Conservation (phyloP, 2,113 vertebrate genomes). For the Otis tarda region DNA sequence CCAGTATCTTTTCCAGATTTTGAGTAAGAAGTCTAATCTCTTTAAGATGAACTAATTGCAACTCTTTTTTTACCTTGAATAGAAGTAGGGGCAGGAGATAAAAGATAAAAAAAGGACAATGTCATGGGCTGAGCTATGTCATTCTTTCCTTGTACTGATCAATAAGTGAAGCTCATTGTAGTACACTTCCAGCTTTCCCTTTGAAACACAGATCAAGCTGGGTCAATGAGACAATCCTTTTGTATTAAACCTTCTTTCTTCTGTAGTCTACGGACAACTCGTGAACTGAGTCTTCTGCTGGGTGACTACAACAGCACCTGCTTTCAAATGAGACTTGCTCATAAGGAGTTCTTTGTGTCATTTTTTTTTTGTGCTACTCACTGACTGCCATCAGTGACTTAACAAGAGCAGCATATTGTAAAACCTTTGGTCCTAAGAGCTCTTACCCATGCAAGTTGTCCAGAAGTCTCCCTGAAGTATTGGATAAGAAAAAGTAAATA, state of each 20-base stretch:
- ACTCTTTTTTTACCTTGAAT: neutral
- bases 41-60: constrained; percentile 61
- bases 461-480: constrained; percentile 19
- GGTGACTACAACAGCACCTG: neutral
- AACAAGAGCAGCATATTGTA: neutral
- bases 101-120: constrained; percentile 40
- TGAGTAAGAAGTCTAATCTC: constrained; percentile 46
- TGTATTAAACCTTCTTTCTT: constrained; percentile 37
- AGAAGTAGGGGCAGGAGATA: constrained; percentile 9
- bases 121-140: constrained; percentile 61
- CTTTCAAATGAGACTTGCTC: constrained; percentile 40
- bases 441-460: constrained; percentile 1
- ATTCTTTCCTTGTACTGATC: constrained; percentile 60
- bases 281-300: neutral
- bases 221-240: constrained; percentile 54
- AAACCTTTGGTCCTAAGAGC: constrained; percentile 3
- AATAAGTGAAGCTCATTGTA: constrained; percentile 58
- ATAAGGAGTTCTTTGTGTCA: constrained; percentile 9
- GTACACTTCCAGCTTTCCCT: constrained; percentile 61
- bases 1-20: constrained; percentile 36
- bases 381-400: neutral
- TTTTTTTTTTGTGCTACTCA: neutral
- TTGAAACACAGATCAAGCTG: constrained; percentile 72
- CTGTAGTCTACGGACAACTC: constrained; percentile 36
- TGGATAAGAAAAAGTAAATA: constrained; percentile 14